These are phyloP conservation scores for Neodiprion virginianus DNA, from an alignment of 1,140 invertebrate species.

Conservation along the genomic window DNA sequence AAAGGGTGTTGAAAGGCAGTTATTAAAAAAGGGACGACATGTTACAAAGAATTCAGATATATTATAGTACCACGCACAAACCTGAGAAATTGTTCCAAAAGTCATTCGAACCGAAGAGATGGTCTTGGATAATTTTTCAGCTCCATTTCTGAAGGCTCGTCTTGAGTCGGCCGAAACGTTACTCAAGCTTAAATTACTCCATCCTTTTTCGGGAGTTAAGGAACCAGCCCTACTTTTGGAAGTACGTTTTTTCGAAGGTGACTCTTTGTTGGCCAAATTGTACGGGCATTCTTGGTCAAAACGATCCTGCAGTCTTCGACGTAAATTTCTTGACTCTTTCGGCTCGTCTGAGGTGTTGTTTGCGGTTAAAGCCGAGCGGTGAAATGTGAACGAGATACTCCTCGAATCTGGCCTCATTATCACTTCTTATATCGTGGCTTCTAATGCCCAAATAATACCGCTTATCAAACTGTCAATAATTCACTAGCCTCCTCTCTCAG, in stretches of 20 bases:
- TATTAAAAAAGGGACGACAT: no score
- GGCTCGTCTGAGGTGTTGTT: slow-evolving; percentile 36
- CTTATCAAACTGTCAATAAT: background rate
- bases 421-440: background rate
- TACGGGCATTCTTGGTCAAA: slow-evolving; percentile 53
- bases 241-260: slow-evolving; percentile 31
- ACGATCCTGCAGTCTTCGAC: slow-evolving; percentile 55
- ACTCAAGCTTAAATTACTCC: slow-evolving; percentile 53
- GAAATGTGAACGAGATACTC: slow-evolving; percentile 58
- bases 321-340: slow-evolving; percentile 36
- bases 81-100: slow-evolving; percentile 67
- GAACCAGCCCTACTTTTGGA: slow-evolving; percentile 28
- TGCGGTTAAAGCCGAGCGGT: slow-evolving; percentile 47
- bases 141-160: slow-evolving; percentile 60
- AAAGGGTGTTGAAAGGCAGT: no score
- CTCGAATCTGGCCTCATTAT: slow-evolving; percentile 57
- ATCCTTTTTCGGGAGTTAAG: slow-evolving; percentile 38
- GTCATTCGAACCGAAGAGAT: slow-evolving; percentile 65
- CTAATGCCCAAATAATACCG: background rate
- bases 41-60: no score
- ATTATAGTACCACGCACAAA: slow-evolving; percentile 32
- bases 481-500: background rate
- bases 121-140: slow-evolving; percentile 66
- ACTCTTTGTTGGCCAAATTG: slow-evolving; percentile 23
- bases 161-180: slow-evolving; percentile 58